A percentile compares a stretch with the other conserved stretches of the same genome.
Evolutionary conservation across 2,797 vertebrate genomes (phyloP).

Genomic region (Gallirallus australis): DNA sequence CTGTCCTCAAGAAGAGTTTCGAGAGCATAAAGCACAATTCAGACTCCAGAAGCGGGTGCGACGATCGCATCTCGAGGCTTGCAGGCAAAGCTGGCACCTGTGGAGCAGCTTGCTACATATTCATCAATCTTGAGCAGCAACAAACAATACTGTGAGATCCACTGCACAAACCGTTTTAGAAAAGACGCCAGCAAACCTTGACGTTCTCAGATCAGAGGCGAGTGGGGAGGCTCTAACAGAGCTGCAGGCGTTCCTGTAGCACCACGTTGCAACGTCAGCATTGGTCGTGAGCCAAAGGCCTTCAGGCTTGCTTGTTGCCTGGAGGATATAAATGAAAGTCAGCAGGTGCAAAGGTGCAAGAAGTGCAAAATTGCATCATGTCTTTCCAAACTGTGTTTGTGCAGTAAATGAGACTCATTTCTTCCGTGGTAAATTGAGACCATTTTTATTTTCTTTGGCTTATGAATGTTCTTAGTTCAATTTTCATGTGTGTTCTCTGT

Average conservation of each 20-base stretch:
- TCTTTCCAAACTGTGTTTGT: conserved; percentile 16
- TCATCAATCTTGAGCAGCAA: not conserved
- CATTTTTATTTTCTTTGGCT: conserved; percentile 46
- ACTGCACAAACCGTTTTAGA: not conserved
- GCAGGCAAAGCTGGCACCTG: not conserved
- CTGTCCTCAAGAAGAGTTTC: not conserved
- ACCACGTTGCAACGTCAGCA: conserved; percentile 31
- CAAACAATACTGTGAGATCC: not conserved
- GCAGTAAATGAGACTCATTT: conserved; percentile 33
- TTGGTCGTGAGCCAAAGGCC: conserved; percentile 58
- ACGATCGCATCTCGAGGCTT: not conserved
- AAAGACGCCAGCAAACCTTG: not conserved
- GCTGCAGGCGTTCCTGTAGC: not conserved
- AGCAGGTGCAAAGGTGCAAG: conserved; percentile 68
- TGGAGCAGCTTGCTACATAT: not conserved
- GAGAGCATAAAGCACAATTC: not conserved
- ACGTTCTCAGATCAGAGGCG: not conserved
- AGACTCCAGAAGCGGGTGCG: not conserved
- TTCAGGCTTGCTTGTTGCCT: conserved; percentile 64
- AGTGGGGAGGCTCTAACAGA: not conserved
- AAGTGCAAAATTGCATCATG: conserved; percentile 40
- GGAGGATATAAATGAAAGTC: conserved; percentile 68
- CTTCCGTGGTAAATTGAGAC: not conserved
- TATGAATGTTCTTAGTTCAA: conserved; percentile 25
- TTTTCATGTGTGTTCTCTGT: conserved; percentile 17